Conservation (phyloP, 1,140 invertebrate genomes). For the Drosophila ohnishii region DNA sequence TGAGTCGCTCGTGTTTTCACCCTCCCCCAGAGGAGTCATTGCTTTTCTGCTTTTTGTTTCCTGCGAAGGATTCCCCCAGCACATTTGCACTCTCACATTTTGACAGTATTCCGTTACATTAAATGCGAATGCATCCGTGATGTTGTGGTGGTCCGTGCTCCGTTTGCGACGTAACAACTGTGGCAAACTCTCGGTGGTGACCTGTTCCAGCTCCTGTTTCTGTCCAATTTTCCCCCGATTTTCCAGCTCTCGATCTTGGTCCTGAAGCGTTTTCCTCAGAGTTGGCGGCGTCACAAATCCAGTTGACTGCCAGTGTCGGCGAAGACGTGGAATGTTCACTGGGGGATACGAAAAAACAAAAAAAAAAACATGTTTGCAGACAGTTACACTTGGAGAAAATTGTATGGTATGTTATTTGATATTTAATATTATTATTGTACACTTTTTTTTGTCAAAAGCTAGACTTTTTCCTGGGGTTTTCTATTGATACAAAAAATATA, state of each 20-base stretch:
- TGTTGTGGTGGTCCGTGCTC: slow-evolving; percentile 28
- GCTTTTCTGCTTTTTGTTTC: background rate
- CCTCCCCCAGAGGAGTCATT: background rate
- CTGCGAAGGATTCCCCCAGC: slow-evolving; percentile 3
- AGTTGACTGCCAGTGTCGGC: slow-evolving; percentile 36
- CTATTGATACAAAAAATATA: too few species aligned
- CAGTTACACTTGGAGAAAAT: slow-evolving; percentile 1
- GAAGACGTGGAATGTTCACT: slow-evolving; percentile 67
- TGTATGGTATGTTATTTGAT: too few species aligned
- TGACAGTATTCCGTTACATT: slow-evolving; percentile 76
- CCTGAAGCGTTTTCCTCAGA: slow-evolving; percentile 47
- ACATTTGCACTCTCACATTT: slow-evolving; percentile 65
- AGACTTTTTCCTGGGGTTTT: too few species aligned
- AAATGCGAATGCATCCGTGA: slow-evolving; percentile 58
- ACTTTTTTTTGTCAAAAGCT: too few species aligned
- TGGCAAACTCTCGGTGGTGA: slow-evolving; percentile 58
- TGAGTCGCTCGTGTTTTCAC: slow-evolving; percentile 4
- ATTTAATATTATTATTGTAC: too few species aligned
- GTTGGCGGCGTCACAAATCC: slow-evolving; percentile 42
- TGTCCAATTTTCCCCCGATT: slow-evolving; percentile 20
- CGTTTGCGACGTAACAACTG: slow-evolving; percentile 57
- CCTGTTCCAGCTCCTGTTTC: slow-evolving; percentile 11
- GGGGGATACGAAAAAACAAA: background rate
- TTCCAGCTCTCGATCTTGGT: slow-evolving; percentile 10
- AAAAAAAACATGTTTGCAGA: background rate